Conservation (phyloP, 2,888 invertebrate genomes). For the Uropetala carovei region DNA sequence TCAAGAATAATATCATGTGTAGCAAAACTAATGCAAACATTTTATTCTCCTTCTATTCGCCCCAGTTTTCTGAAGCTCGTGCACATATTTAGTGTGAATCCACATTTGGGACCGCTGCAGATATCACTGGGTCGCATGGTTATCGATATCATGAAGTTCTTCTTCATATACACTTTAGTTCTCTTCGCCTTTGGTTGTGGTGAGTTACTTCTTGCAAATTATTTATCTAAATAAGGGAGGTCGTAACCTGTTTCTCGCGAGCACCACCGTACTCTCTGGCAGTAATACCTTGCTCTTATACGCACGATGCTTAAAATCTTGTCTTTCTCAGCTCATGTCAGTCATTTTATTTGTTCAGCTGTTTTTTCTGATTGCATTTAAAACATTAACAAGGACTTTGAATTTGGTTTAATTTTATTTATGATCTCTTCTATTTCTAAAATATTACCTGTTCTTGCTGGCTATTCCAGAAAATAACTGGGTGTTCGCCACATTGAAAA, state of each 20-base stretch:
- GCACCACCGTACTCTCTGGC: neutral
- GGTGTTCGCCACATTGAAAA: too few species aligned
- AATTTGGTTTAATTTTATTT: too few species aligned
- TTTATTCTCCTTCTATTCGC: conserved; percentile 69
- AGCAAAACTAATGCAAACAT: too few species aligned
- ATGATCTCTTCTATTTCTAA: too few species aligned
- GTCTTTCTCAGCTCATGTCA: too few species aligned
- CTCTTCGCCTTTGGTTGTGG: conserved; percentile 98
- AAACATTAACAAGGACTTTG: too few species aligned
- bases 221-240: neutral
- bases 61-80: conserved; percentile 95
- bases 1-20: too few species aligned
- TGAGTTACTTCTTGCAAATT: conserved; percentile 73
- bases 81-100: conserved; percentile 97
- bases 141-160: conserved; percentile 96
- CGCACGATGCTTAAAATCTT: too few species aligned
- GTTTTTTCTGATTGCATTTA: too few species aligned
- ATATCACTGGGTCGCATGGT: conserved; percentile 96
- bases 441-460: too few species aligned
- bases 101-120: conserved; percentile 96
- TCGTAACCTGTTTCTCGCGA: neutral
- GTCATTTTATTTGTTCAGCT: too few species aligned
- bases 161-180: conserved; percentile 94
- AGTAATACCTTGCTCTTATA: neutral
- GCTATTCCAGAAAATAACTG: too few species aligned